phyloP scores from a whole-genome alignment of 30 jellyfish, hydroid and myxozoan species.

The Pseudorhiza aurosa region DNA sequence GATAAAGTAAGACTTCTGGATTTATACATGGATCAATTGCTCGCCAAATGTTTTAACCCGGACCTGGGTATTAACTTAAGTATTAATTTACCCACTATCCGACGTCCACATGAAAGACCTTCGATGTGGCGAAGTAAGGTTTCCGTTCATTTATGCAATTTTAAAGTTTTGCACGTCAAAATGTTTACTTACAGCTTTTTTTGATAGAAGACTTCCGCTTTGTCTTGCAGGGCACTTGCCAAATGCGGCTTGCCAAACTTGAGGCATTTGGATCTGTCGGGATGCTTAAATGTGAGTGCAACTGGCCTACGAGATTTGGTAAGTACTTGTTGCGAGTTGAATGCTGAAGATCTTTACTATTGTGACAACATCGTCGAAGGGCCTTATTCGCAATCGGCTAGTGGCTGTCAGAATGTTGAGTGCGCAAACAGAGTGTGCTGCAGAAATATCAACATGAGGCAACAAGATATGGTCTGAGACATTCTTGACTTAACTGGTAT shows the following conservation, averaged over 20 bases:
- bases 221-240: constrained; percentile 80
- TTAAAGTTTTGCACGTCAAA: too few relatives aligned
- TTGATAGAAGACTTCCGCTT: too few relatives aligned
- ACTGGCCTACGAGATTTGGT: constrained; percentile 75
- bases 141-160: too few relatives aligned
- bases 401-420: constrained; percentile 93
- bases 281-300: constrained; percentile 85
- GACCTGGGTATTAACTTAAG: too few relatives aligned
- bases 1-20: too few relatives aligned
- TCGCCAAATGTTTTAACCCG: too few relatives aligned
- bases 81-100: too few relatives aligned
- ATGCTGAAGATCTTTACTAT: constrained; percentile 73
- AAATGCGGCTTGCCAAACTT: constrained; percentile 82
- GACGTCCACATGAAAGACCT: too few relatives aligned
- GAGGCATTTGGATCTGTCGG: constrained; percentile 90
- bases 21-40: too few relatives aligned
- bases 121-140: too few relatives aligned
- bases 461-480: neutral
- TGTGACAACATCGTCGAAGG: constrained; percentile 93
- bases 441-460: constrained; percentile 55
- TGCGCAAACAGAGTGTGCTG: constrained; percentile 92
- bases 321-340: constrained; percentile 60
- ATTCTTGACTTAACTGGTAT: neutral
- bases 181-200: too few relatives aligned
- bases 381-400: constrained; percentile 71